These are phyloP conservation scores for Sinocyclocheilus anshuiensis DNA, from an alignment of 2,113 vertebrate genomes.

Conservation along the genomic window DNA sequence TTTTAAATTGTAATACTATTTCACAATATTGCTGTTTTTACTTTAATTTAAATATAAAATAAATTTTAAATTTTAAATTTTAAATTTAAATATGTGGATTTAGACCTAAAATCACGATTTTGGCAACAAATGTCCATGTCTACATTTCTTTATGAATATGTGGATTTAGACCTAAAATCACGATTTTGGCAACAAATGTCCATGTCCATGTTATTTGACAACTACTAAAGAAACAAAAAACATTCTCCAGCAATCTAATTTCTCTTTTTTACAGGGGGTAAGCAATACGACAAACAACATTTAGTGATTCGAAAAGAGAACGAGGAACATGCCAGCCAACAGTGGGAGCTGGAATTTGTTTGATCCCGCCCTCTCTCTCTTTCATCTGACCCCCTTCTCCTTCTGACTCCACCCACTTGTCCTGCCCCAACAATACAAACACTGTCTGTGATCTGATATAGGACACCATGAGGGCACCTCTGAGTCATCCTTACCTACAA, in stretches of 20 bases:
- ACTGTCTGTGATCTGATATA: neutral
- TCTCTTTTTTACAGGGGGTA: constrained; percentile 76
- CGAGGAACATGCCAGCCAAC: constrained; percentile 80
- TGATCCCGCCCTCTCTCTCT: constrained; percentile 44
- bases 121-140: neutral
- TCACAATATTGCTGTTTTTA: neutral
- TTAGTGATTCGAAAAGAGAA: constrained; percentile 79
- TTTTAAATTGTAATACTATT: neutral
- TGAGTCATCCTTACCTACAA: neutral
- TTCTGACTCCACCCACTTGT: neutral
- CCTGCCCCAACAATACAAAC: neutral
- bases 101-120: neutral
- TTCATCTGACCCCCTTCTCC: neutral
- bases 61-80: too few relatives aligned
- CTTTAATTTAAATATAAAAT: neutral
- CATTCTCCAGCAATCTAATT: neutral
- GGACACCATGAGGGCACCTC: neutral
- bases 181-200: neutral
- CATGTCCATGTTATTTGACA: neutral
- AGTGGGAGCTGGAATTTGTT: constrained; percentile 85
- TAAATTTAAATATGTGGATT: neutral
- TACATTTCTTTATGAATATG: neutral
- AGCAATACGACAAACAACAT: constrained; percentile 85
- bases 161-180: neutral
- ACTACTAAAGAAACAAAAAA: neutral